Conservation (phyloP, 2,888 invertebrate species). For the Caenorhabditis sinica region DNA sequence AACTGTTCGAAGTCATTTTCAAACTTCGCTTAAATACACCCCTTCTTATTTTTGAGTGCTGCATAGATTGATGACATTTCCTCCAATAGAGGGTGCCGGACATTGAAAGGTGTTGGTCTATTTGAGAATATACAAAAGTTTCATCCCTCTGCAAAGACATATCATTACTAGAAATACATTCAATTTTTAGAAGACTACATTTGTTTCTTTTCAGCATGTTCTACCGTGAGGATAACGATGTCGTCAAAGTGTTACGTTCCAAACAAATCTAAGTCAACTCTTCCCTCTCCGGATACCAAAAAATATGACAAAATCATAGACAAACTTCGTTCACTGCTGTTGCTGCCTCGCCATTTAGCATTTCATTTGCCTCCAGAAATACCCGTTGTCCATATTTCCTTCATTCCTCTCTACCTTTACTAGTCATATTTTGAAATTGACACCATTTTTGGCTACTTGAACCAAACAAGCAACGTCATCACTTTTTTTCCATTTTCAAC, state of each 20-base stretch:
- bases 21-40: too few relatives aligned
- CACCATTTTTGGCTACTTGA: neutral
- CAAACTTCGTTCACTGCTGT: slow-evolving; percentile 13
- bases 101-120: too few relatives aligned
- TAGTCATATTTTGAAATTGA: neutral
- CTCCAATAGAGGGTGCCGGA: too few relatives aligned
- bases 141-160: too few relatives aligned
- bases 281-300: neutral
- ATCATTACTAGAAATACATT: too few relatives aligned
- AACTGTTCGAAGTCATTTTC: too few relatives aligned
- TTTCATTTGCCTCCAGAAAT: neutral
- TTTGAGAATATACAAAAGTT: too few relatives aligned
- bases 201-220: slow-evolving; percentile 47
- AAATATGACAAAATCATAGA: slow-evolving; percentile 48
- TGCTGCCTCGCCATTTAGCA: slow-evolving; percentile 27
- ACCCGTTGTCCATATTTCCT: neutral
- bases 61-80: too few relatives aligned
- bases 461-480: neutral
- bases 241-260: slow-evolving; percentile 34
- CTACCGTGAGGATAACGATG: slow-evolving; percentile 51
- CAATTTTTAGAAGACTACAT: too few relatives aligned
- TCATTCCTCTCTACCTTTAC: neutral
- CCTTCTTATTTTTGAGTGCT: too few relatives aligned
- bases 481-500: neutral
- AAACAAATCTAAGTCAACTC: slow-evolving; percentile 46